Conservation (phyloP, 2,113 vertebrate genomes). For the Heterotilapia buettikoferi region DNA sequence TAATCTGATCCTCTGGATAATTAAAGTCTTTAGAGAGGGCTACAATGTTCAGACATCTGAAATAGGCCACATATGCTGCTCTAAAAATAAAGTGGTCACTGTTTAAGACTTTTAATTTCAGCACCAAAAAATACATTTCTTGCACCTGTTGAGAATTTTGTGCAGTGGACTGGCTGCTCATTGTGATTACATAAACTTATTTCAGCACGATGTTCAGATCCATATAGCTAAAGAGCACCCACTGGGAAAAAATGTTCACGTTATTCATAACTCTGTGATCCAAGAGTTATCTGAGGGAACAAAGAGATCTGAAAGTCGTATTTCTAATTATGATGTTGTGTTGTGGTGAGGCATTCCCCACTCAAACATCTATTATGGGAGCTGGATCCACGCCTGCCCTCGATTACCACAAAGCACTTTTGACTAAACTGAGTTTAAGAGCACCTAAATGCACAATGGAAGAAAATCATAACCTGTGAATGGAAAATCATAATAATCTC, state of each 20-base stretch:
- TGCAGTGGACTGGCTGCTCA: not conserved
- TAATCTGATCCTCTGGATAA: not conserved
- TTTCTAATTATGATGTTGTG: slow-evolving; percentile 44
- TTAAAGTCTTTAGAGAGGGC: not conserved
- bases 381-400: slow-evolving; percentile 21
- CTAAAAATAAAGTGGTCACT: not conserved
- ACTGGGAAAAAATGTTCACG: not conserved
- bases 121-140: not conserved
- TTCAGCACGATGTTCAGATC: not conserved
- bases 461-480: slow-evolving; percentile 6
- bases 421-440: slow-evolving; percentile 36
- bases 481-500: slow-evolving; percentile 24
- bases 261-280: not conserved
- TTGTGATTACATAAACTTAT: not conserved
- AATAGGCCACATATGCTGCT: not conserved
- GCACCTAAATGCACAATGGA: slow-evolving; percentile 9
- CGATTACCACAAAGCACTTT: slow-evolving; percentile 16
- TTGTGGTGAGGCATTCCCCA: slow-evolving; percentile 32
- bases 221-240: not conserved
- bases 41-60: not conserved
- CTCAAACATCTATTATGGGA: slow-evolving; percentile 39
- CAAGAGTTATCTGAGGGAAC: not conserved
- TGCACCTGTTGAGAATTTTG: not conserved
- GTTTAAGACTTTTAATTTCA: not conserved
- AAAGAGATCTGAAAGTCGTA: not conserved